Evolutionary conservation across 1,140 invertebrate genomes (phyloP), one percentile per base, ranked within the genome.

Genomic region (Brachionus plicatilis): DNA sequence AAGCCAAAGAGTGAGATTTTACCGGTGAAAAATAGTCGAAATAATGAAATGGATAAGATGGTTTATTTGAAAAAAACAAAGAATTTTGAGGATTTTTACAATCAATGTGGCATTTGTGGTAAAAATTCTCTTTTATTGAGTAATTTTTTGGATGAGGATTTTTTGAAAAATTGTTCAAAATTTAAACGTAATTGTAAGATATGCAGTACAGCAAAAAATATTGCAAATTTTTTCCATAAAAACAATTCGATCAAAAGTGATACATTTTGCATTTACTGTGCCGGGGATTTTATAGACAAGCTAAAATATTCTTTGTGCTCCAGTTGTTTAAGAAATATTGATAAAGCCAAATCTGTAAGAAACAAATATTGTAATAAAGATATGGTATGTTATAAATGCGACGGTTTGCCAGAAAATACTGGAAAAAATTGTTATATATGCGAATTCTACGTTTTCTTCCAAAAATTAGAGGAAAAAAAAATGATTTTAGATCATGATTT

Each of bases 351-450:
- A 33, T n/a, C n/a, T 17, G 4, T 3, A 33, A 41, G 6, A 12
- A 68, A 68, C n/a, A 68, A 68, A 68, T 68, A 68, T 29, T 68
- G 66, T 68, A 6, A 14, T 33, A 68, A 68, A 33, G 66, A 68
- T 14, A 33, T n/a, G 5, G 7, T 68, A 6, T 68, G 66, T 27
- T 17, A 14, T 1, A 68, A 41, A 68, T 68, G 66, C 9, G 24
- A 29, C 5, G 17, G 33, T n/a, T 33, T 68, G 66, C 29, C 66
- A 6, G 8, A 68, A 68, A 41, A 29, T 33, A 12, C 5, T n/a
- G 3, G 1, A 9, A 33, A 33, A 68, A 33, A 68, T 33, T 68
- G 66, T 12, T 68, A 37, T 33, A 0, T 68, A 29, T 68, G 66
- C 33, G 33, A 68, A 68, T 68, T 68, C 12, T 68, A 12, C n/a